phyloP scores from a whole-genome alignment of 2,888 invertebrate genomes.

The Phyto melanocephala region DNA sequence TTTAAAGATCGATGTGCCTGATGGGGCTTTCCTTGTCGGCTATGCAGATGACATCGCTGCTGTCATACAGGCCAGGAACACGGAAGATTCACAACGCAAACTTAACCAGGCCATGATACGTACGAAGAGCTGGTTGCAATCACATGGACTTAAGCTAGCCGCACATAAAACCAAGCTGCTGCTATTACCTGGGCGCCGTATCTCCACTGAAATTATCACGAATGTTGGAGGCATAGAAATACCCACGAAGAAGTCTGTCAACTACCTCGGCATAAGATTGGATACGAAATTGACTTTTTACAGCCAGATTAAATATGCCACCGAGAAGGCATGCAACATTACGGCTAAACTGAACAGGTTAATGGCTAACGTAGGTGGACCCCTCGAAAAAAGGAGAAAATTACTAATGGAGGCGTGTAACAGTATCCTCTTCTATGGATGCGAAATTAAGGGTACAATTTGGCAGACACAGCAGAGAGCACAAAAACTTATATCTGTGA shows the following conservation, averaged over 20 bases:
- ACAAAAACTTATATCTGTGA: too few species aligned
- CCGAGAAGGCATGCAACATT: not conserved
- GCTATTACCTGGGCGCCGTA: too few species aligned
- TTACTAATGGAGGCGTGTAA: not conserved
- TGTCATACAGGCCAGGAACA: too few species aligned
- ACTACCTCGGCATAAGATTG: not conserved
- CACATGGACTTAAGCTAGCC: too few species aligned
- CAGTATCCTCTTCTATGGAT: not conserved
- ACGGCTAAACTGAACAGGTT: not conserved
- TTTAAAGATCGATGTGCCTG: too few species aligned
- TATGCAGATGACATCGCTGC: too few species aligned
- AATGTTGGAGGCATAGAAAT: not conserved
- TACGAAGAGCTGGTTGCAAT: too few species aligned
- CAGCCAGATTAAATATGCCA: not conserved
- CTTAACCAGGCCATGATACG: too few species aligned
- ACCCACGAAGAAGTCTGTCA: not conserved
- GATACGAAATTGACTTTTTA: not conserved
- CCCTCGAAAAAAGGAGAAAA: not conserved
- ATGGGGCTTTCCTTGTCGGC: too few species aligned
- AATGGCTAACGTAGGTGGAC: not conserved
- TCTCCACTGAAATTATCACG: too few species aligned
- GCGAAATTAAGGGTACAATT: not conserved
- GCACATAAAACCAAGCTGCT: too few species aligned
- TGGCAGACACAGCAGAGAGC: conserved; percentile 68
- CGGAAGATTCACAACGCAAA: too few species aligned